Evolutionary conservation across 2,888 invertebrate genomes (phyloP).

Genomic region (Synergus gifuensis): DNA sequence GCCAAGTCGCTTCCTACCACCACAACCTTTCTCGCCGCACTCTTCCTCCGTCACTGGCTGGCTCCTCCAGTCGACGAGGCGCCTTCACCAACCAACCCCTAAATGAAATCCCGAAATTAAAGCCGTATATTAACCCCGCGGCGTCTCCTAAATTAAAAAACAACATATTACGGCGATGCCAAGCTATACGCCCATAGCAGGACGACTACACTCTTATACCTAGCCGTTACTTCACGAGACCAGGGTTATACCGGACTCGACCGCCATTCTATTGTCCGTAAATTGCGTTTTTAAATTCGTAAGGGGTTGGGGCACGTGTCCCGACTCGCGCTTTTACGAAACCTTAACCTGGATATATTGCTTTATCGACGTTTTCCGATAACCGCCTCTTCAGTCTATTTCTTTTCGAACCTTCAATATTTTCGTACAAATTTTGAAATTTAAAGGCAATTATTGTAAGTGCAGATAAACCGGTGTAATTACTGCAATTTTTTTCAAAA

Average conservation of each 20-base stretch:
- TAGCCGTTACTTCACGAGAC: slow-evolving; percentile 35
- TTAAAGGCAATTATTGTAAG: not conserved
- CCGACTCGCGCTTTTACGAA: slow-evolving; percentile 60
- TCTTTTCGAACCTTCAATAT: slow-evolving; percentile 12
- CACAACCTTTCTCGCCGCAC: slow-evolving; percentile 50
- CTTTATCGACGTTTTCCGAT: slow-evolving; percentile 47
- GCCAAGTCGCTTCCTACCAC: slow-evolving; percentile 48
- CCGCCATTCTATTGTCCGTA: slow-evolving; percentile 72
- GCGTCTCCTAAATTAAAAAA: slow-evolving; percentile 75
- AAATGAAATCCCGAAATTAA: slow-evolving; percentile 76
- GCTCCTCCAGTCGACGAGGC: slow-evolving; percentile 56
- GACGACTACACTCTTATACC: slow-evolving; percentile 51
- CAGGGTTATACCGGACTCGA: slow-evolving; percentile 66
- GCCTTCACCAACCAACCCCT: slow-evolving; percentile 59
- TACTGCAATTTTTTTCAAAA: no score
- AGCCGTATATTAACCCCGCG: slow-evolving; percentile 75
- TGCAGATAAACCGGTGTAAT: no score
- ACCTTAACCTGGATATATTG: slow-evolving; percentile 48
- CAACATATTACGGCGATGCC: slow-evolving; percentile 73
- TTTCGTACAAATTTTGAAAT: slow-evolving; percentile 5
- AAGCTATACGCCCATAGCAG: slow-evolving; percentile 54
- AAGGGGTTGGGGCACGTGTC: slow-evolving; percentile 65
- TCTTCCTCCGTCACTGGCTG: slow-evolving; percentile 40
- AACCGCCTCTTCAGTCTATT: slow-evolving; percentile 1
- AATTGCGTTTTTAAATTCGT: slow-evolving; percentile 75